These are phyloP conservation scores for Pagrus major DNA, from an alignment of 2,113 vertebrate genomes.

Conservation along the genomic window DNA sequence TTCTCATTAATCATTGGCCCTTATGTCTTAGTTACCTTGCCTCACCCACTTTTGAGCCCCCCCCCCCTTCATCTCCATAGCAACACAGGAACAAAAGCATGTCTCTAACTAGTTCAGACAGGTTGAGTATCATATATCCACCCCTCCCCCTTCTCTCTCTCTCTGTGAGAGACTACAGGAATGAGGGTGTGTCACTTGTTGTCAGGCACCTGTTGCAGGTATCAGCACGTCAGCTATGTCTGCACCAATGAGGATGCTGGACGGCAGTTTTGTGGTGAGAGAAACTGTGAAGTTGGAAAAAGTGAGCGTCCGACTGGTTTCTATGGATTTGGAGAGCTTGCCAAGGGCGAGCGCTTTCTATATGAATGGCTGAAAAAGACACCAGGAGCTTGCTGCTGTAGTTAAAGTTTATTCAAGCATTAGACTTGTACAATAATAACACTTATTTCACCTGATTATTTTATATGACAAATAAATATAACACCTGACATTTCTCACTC, in stretches of 20 bases:
- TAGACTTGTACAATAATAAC: slow-evolving; percentile 11
- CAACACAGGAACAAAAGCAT: slow-evolving; percentile 53
- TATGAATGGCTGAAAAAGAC: background rate
- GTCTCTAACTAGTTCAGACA: slow-evolving; percentile 71
- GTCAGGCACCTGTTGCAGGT: slow-evolving; percentile 52
- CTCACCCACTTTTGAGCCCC: slow-evolving; percentile 27
- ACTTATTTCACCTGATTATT: slow-evolving; percentile 29
- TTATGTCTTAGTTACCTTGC: background rate
- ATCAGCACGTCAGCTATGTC: slow-evolving; percentile 42
- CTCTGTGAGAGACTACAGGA: slow-evolving; percentile 48
- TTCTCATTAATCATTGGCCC: background rate
- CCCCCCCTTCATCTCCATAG: slow-evolving; percentile 44
- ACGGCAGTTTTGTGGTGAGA: background rate
- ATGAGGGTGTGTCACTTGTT: slow-evolving; percentile 56
- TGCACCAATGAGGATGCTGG: slow-evolving; percentile 43
- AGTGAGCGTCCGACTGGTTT: slow-evolving; percentile 10
- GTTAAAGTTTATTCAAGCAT: slow-evolving; percentile 49
- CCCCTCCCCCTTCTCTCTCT: background rate
- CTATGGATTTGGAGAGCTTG: background rate
- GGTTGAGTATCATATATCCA: slow-evolving; percentile 66
- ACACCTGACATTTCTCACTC: background rate
- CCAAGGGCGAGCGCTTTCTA: background rate
- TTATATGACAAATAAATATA: slow-evolving; percentile 64
- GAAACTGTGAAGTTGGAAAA: background rate
- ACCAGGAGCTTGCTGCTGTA: background rate